Evolutionary conservation across 2,113 vertebrate species (phyloP).

Genomic region (Morone chrysops): DNA sequence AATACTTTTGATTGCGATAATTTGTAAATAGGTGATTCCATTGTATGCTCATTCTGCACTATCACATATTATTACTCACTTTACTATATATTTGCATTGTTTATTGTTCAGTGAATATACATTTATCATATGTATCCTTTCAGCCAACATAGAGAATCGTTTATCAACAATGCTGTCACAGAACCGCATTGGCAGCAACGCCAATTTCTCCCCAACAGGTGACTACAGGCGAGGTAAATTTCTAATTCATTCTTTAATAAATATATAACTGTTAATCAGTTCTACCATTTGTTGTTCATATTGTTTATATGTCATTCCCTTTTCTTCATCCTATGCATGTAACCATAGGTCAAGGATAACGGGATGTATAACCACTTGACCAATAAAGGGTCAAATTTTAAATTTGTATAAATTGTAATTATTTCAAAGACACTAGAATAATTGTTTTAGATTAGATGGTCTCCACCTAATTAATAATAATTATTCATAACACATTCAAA

Average conservation of each 20-base stretch:
- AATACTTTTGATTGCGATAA: neutral
- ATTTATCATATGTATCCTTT: constrained; percentile 31
- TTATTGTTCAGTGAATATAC: neutral
- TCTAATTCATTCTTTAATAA: neutral
- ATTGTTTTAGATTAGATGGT: neutral
- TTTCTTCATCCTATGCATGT: neutral
- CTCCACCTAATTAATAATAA: neutral
- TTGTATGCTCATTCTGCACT: neutral
- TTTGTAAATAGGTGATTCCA: neutral
- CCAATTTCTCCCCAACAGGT: constrained; percentile 68
- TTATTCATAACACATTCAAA: neutral
- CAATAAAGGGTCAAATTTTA: neutral
- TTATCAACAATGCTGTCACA: constrained; percentile 70
- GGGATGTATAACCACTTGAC: neutral
- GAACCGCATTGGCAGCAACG: constrained; percentile 11
- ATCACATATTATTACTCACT: neutral
- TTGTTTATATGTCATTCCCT: neutral
- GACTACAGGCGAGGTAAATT: constrained; percentile 82
- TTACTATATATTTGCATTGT: neutral
- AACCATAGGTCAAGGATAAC: no score
- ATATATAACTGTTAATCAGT: neutral
- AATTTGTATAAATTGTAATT: neutral
- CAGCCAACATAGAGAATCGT: constrained; percentile 76
- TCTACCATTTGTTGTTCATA: neutral
- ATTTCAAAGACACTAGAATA: neutral